Percentiles rank a stretch among this genome's conserved stretches.
phyloP scores from a whole-genome alignment of 2,797 vertebrate genomes.

The Periophthalmus magnuspinnatus region DNA sequence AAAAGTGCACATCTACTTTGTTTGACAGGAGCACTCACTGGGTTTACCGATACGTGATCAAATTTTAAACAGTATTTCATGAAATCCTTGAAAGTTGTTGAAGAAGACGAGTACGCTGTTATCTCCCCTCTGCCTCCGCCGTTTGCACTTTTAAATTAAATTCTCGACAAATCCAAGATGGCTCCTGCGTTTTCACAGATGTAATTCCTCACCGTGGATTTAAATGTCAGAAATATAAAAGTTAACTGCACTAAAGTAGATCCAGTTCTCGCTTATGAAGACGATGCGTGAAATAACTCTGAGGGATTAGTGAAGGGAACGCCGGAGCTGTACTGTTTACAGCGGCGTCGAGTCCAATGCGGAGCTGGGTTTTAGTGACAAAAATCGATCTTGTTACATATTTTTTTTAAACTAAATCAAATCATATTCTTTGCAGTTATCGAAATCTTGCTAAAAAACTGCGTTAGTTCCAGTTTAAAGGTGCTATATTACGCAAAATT shows the following conservation, averaged over 20 bases:
- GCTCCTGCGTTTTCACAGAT: constrained; percentile 2
- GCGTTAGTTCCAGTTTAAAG: no score
- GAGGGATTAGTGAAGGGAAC: neutral
- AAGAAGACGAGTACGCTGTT: neutral
- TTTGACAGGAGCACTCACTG: neutral
- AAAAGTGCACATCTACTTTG: neutral
- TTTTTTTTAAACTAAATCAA: no score
- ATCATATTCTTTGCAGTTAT: no score
- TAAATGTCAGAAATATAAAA: constrained; percentile 14
- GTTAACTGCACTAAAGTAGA: constrained; percentile 8
- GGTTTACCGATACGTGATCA: constrained; percentile 7
- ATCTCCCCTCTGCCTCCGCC: neutral
- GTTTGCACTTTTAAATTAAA: neutral
- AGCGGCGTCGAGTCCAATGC: neutral
- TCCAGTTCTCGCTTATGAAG: neutral
- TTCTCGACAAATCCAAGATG: constrained; percentile 4
- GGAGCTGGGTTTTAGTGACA: no score
- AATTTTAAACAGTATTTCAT: constrained; percentile 8
- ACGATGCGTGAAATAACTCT: neutral
- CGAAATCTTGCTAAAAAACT: no score
- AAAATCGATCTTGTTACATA: no score
- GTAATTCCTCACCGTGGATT: constrained; percentile 9
- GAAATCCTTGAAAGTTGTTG: constrained; percentile 4
- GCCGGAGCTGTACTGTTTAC: neutral
- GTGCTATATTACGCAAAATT: no score